Conservation (phyloP, 2,888 invertebrate species). For the Lissocephala sabroskyi region DNA sequence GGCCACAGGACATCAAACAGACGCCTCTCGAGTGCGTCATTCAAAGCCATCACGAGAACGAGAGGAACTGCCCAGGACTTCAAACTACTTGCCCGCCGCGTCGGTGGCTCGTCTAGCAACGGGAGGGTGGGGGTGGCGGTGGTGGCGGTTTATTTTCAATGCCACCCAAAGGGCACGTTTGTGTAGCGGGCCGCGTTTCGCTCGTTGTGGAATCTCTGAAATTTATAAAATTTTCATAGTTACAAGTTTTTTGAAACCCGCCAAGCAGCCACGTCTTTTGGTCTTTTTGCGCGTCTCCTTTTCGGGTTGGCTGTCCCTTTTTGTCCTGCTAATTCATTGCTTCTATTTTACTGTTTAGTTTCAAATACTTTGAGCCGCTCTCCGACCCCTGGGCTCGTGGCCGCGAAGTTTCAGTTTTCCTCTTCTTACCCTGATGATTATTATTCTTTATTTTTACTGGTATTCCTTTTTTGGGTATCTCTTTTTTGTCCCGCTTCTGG, state of each 20-base stretch:
- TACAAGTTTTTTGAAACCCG: conserved; percentile 54
- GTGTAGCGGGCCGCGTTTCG: too few relatives aligned
- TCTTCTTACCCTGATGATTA: conserved; percentile 54
- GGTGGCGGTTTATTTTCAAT: too few relatives aligned
- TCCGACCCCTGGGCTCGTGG: not conserved
- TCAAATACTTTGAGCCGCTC: conserved; percentile 38
- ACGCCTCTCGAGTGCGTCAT: conserved; percentile 49
- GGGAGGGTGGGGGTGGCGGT: too few relatives aligned
- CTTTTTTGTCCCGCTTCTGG: not conserved
- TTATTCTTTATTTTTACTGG: conserved; percentile 29
- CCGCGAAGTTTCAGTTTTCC: conserved; percentile 2
- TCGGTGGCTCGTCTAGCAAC: too few relatives aligned
- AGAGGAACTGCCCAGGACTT: too few relatives aligned
- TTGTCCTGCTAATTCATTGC: conserved; percentile 10
- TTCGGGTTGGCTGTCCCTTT: too few relatives aligned
- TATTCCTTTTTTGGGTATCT: conserved; percentile 18
- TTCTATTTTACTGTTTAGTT: conserved; percentile 63
- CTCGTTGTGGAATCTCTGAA: conserved; percentile 56
- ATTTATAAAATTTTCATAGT: conserved; percentile 69
- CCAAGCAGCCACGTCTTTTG: too few relatives aligned
- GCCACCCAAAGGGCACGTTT: too few relatives aligned
- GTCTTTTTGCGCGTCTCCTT: too few relatives aligned
- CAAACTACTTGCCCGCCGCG: too few relatives aligned
- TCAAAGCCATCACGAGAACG: not conserved
- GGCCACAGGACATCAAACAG: conserved; percentile 44